These are phyloP conservation scores for Watersipora subatra DNA, from an alignment of 1,140 invertebrate genomes.

Conservation along the genomic window DNA sequence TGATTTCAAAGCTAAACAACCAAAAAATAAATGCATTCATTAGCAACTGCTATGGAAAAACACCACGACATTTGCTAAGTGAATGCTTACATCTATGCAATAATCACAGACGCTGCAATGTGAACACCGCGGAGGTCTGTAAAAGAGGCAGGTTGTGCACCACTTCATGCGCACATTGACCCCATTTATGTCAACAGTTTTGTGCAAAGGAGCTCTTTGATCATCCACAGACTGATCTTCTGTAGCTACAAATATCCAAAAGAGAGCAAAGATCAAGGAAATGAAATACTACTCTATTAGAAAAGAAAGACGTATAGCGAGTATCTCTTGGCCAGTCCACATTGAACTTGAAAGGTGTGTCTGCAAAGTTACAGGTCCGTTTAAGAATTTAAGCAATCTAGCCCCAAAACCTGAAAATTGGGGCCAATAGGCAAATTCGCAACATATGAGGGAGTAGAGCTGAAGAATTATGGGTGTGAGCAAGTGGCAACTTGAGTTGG, in stretches of 20 bases:
- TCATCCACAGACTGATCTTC: conserved; percentile 94
- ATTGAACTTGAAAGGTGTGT: not conserved
- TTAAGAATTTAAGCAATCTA: not conserved
- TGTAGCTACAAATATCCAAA: conserved; percentile 64
- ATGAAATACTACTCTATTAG: not conserved
- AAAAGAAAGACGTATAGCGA: not conserved
- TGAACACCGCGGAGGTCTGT: conserved; percentile 90
- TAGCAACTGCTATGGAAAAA: too few relatives aligned
- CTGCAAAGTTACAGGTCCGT: not conserved
- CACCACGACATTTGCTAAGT: too few relatives aligned
- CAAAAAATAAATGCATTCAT: too few relatives aligned
- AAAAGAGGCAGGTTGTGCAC: conserved; percentile 97
- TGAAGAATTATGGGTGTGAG: too few relatives aligned
- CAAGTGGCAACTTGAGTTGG: too few relatives aligned
- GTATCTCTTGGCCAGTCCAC: not conserved
- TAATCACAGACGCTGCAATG: conserved; percentile 98
- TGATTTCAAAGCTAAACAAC: too few relatives aligned
- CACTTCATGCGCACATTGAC: conserved; percentile 99
- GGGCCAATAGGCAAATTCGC: too few relatives aligned
- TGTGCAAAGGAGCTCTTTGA: conserved; percentile 88
- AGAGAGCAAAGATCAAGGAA: conserved; percentile 8
- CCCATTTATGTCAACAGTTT: conserved; percentile 94
- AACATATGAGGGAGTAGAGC: too few relatives aligned
- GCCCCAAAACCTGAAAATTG: not conserved
- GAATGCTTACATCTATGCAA: conserved; percentile 76